Conservation (phyloP, 2,113 vertebrate species). For the Colius striatus region DNA sequence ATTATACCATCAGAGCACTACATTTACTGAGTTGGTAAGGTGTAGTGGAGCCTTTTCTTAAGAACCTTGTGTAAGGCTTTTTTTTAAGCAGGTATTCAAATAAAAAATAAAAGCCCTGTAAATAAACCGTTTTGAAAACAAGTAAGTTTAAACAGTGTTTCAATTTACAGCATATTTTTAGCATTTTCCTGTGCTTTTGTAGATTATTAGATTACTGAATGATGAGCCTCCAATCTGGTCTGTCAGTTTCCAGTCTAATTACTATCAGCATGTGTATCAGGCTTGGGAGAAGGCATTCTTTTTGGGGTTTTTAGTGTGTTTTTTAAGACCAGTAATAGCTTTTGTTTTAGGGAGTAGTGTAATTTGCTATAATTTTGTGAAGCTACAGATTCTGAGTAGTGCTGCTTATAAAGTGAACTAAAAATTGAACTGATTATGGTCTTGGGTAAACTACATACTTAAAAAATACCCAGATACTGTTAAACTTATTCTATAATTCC, state of each 20-base stretch:
- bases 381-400: neutral
- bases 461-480: neutral
- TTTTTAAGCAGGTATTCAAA: neutral
- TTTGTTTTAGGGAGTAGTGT: neutral
- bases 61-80: neutral
- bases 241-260: neutral
- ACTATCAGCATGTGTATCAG: neutral
- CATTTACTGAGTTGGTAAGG: neutral
- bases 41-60: neutral
- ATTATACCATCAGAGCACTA: accelerated
- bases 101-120: neutral
- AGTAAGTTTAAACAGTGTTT: neutral
- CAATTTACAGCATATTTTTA: neutral
- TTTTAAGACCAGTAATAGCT: neutral
- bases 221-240: neutral
- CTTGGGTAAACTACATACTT: neutral
- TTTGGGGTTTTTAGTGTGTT: neutral
- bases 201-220: neutral
- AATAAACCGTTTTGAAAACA: neutral
- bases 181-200: neutral
- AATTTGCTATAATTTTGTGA: neutral
- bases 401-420: neutral
- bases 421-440: neutral
- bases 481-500: neutral
- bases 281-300: accelerated